phyloP scores from a whole-genome alignment of 2,888 invertebrate species.

The Helleia helle region DNA sequence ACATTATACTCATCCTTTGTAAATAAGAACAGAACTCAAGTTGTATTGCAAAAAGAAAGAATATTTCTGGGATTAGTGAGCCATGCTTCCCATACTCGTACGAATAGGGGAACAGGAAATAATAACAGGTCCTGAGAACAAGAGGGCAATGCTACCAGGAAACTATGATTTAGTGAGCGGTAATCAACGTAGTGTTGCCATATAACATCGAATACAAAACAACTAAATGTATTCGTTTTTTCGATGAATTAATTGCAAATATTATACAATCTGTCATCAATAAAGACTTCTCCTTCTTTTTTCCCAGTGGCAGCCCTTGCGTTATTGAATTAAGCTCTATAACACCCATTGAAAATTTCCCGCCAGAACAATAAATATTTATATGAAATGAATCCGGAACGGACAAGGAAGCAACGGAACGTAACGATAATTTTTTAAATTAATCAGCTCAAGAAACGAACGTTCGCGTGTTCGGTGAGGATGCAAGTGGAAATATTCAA shows the following conservation, averaged over 20 bases:
- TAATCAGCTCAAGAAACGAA: constrained; percentile 16
- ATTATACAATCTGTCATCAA: too few species aligned
- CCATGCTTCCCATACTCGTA: constrained; percentile 40
- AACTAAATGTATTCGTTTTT: background rate
- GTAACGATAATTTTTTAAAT: constrained; percentile 13
- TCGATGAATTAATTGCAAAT: background rate
- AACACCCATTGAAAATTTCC: background rate
- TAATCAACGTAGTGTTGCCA: constrained; percentile 14
- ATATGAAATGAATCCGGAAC: constrained; percentile 13
- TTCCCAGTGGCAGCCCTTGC: background rate
- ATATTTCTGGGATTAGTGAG: constrained; percentile 25
- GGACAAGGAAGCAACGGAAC: constrained; percentile 8
- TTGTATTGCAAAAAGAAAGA: constrained; percentile 7
- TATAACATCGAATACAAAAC: constrained; percentile 24
- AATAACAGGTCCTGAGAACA: constrained; percentile 57
- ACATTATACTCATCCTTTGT: background rate
- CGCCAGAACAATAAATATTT: constrained; percentile 8
- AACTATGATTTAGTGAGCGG: constrained; percentile 59
- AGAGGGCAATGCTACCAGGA: constrained; percentile 40
- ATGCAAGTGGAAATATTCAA: constrained; percentile 5
- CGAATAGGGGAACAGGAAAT: constrained; percentile 48
- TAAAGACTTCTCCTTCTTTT: too few species aligned
- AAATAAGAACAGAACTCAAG: constrained; percentile 1
- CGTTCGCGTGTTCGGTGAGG: constrained; percentile 17
- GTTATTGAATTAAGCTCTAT: background rate